Base-by-base conservation (phyloP, 2,888 invertebrate species). In the Torymus auratus region DNA sequence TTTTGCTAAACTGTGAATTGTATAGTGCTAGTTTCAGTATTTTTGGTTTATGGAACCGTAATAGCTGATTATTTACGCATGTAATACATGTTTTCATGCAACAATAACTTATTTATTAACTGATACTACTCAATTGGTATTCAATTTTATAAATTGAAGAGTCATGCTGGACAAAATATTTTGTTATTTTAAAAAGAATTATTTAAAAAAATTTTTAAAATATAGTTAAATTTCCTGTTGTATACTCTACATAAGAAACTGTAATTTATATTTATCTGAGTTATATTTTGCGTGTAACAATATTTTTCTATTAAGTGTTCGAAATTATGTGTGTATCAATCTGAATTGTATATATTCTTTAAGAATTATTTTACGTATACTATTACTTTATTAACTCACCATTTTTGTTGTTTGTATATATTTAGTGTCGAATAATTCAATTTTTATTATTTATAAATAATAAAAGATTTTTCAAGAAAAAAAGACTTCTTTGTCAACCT, bases 371-470 rank as follows among this genome's bases (percentile, higher is more conserved):
- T 77, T 64, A 76, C 58, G 17, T 72, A 20, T 20, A 64, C 15
- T 17, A 13, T 56, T 15, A 68, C 28, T 81, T 62, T 52, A 75
- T 53, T 15, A 65, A 69, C 50, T 64, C 52, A 62, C 28, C 55
- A 14, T 23, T 69, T 81, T 73, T 73, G 64, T 81, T 81, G 71
- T 78, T 81, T 77, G 70, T 55, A 81, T 78, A 78, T 77, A 77
- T 41, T 74, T 81, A 78, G 58, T 77, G 69, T 81, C 73, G 52
- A n/a, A 60, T 68, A 73, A 73, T 77, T 64, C 64, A 55, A 65
- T 77, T 81, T 81, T 81, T 77, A 73, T 81, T 81, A 73, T 77
- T 77, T 74, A 69, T 81, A 68, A 68, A 72, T 50, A 81, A 77
- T 73, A 77, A 77, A 75, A 53, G 20, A 67, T 28, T 73, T 73